Conservation (phyloP, 2,888 invertebrate genomes). For the Sclerodermus sp. region DNA sequence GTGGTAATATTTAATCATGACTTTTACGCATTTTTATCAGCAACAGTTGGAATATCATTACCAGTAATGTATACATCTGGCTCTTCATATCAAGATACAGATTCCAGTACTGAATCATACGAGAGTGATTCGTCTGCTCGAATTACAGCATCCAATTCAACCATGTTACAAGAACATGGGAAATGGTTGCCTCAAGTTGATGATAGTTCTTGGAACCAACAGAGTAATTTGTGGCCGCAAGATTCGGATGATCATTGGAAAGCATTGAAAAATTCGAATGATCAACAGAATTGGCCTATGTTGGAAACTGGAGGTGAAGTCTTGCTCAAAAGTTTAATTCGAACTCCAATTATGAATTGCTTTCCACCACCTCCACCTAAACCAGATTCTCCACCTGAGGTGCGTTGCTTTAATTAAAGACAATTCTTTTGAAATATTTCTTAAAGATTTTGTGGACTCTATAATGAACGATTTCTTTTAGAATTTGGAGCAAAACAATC, state of each 20-base stretch:
- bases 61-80: constrained; percentile 29
- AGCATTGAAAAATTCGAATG: constrained; percentile 19
- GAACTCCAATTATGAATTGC: constrained; percentile 29
- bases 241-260: constrained; percentile 40
- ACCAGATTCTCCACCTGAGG: constrained; percentile 59
- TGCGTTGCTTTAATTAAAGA: constrained; percentile 27
- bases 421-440: too few species aligned
- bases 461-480: too few species aligned
- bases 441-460: too few species aligned
- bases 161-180: constrained; percentile 27
- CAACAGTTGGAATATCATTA: constrained; percentile 44
- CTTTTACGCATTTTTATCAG: constrained; percentile 6
- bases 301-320: constrained; percentile 34
- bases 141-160: constrained; percentile 27
- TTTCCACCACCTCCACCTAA: constrained; percentile 54
- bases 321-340: constrained; percentile 42
- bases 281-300: constrained; percentile 38
- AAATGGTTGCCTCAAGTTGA: constrained; percentile 27
- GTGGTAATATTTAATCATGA: background rate
- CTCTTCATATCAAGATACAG: constrained; percentile 45
- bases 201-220: constrained; percentile 32
- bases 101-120: constrained; percentile 50
- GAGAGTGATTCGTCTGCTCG: constrained; percentile 40
- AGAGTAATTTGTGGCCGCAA: constrained; percentile 31
- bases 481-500: constrained; percentile 24